Conservation (phyloP, 2,888 invertebrate genomes). For the Epistrophella euchroma region DNA sequence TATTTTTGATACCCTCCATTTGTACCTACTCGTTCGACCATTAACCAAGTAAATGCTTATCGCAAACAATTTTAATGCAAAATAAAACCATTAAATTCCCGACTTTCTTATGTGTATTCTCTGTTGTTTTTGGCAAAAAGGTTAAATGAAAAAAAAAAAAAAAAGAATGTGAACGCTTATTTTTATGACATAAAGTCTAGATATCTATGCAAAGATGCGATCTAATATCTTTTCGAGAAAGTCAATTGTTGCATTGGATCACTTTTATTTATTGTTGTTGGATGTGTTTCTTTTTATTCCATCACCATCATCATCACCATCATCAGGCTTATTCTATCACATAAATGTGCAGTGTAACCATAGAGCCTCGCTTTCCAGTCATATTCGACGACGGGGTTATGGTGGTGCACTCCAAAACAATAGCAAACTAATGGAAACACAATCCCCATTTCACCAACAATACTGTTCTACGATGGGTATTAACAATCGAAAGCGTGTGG, state of each 20-base stretch:
- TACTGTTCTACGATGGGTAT: conserved; percentile 21
- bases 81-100: conserved; percentile 19
- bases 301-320: conserved; percentile 36
- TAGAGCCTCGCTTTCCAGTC: conserved; percentile 11
- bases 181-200: not conserved
- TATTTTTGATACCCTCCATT: conserved; percentile 41
- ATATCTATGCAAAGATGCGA: conserved; percentile 26
- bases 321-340: conserved; percentile 6
- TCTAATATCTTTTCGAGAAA: conserved; percentile 56
- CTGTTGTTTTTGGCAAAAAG: conserved; percentile 40
- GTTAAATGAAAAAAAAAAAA: conserved; percentile 26
- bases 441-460: conserved; percentile 36
- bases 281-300: conserved; percentile 7
- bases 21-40: conserved; percentile 2
- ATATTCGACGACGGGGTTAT: not conserved
- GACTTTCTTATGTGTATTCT: conserved; percentile 1
- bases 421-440: conserved; percentile 24
- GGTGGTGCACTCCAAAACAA: conserved; percentile 44
- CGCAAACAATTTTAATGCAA: conserved; percentile 24
- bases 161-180: conserved; percentile 30
- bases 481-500: conserved; percentile 61
- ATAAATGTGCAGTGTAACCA: conserved; percentile 48
- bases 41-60: conserved; percentile 27
- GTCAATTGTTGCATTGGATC: conserved; percentile 61
- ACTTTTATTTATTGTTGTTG: conserved; percentile 37